Conservation (phyloP, 92 coral and sea anemone genomes). For the Chrysogorgia sp. region DNA sequence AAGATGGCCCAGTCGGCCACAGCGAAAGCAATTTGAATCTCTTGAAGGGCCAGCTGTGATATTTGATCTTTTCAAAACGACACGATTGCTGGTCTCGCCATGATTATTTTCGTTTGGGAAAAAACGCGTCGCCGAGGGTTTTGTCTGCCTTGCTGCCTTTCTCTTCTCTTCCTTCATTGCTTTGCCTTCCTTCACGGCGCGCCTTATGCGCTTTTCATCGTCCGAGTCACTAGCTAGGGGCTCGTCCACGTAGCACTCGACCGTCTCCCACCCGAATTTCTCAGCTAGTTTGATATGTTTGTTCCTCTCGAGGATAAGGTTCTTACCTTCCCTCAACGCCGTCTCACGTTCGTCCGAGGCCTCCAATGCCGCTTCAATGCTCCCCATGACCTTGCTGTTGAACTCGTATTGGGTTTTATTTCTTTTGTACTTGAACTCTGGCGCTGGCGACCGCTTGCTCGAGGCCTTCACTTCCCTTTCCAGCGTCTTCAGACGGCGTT, state of each 20-base stretch:
- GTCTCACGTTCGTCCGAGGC: constrained; percentile 11
- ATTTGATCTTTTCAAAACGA: neutral
- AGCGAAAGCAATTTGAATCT: constrained; percentile 35
- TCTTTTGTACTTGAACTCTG: constrained; percentile 37
- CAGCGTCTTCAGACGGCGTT: neutral
- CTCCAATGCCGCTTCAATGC: constrained; percentile 37
- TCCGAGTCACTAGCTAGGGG: constrained; percentile 28
- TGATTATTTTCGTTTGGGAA: too few relatives aligned
- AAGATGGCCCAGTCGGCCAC: constrained; percentile 47
- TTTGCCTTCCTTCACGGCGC: constrained; percentile 7
- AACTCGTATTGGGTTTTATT: constrained; percentile 52
- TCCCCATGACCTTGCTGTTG: constrained; percentile 37
- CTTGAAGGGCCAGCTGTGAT: neutral
- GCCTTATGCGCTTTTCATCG: constrained; percentile 18
- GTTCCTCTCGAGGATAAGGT: constrained; percentile 55
- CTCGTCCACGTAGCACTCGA: constrained; percentile 23
- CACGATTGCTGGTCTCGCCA: too few relatives aligned
- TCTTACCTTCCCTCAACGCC: constrained; percentile 41
- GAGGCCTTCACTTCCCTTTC: neutral
- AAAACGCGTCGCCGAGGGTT: neutral
- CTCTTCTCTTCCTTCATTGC: neutral
- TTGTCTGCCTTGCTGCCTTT: neutral
- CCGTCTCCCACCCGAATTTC: too few relatives aligned
- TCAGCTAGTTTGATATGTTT: constrained; percentile 58
- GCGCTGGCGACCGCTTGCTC: neutral